Base-by-base conservation (phyloP, 1,140 invertebrate species). In the Drosophila busckii region DNA sequence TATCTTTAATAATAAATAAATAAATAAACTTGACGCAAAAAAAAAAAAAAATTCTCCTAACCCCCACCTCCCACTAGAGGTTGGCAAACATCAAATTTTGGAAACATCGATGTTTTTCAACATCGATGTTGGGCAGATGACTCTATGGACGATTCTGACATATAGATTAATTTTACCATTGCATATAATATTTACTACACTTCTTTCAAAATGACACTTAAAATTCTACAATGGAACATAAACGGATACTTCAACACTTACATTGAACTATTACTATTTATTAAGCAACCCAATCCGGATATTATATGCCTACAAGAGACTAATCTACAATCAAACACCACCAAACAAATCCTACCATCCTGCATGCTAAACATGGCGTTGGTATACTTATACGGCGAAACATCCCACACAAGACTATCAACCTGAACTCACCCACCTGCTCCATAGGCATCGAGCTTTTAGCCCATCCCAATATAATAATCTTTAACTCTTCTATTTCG, bases 401-500 rank as follows among this genome's bases (percentile, higher is more conserved):
- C 7, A 20, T 49, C 16, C 10, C 28, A 0, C 10, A 22, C 4
- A 32, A 13, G 2, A 16, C 16, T 6, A 32, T 45, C 19, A 3
- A 10, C 32, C 9, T 35, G 1, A 35, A 25, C 19, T 13, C 12
- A n/a, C 44, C 3, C 22, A 44, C 15, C 4, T 44, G 50, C 22
- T 54, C 29, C 22, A 17, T 45, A 13, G 40, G 31, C 22, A 45
- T 35, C 12, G 29, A 54, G 22, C n/a, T 42, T 26, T 16, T 52
- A 34, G 9, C 35, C n/a, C 29, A 45, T 12, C 17, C 32, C 32
- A 55, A 55, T 8, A 13, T 38, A 2, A 23, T 19, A 25, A 48
- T 48, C 22, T 48, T 55, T 31, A 48, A 49, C 31, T 35, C 53
- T 12, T 55, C 28, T n/a, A 55, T 48, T 29, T 32, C 26, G 15